phyloP scores from a whole-genome alignment of 2,797 vertebrate genomes.

The Lacerta bilineata region DNA sequence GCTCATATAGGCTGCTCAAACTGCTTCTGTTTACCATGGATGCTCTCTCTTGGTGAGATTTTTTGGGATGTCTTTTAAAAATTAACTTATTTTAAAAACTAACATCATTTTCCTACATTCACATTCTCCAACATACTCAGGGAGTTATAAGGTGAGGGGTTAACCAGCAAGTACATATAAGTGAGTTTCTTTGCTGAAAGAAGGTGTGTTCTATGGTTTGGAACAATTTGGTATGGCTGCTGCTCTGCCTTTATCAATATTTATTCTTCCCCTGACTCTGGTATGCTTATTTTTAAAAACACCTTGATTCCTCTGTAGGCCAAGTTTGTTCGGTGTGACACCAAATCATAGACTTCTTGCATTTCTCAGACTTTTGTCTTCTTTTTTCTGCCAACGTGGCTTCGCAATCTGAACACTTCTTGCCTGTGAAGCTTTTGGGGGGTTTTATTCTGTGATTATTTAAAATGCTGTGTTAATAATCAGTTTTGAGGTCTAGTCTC shows the following conservation, averaged over 20 bases:
- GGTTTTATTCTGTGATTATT: not conserved
- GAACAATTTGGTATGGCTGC: not conserved
- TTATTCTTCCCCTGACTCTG: not conserved
- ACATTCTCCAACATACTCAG: not conserved
- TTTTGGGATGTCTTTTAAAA: not conserved
- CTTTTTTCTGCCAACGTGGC: not conserved
- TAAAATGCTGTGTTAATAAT: not conserved
- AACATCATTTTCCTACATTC: not conserved
- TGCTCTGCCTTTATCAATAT: not conserved
- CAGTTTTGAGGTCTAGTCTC: conserved; percentile 3
- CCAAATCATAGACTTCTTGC: not conserved
- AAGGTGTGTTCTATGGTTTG: not conserved
- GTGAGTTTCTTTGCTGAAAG: not conserved
- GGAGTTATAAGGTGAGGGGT: not conserved
- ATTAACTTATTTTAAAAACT: not conserved
- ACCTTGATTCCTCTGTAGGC: conserved; percentile 30
- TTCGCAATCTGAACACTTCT: not conserved
- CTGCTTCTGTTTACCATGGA: not conserved
- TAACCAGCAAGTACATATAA: not conserved
- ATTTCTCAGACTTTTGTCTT: not conserved
- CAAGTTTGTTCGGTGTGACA: not conserved
- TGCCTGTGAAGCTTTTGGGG: conserved; percentile 19
- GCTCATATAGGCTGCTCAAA: not conserved
- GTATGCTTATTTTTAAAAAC: not conserved
- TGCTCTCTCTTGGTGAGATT: not conserved